Evolutionary conservation across 2,888 invertebrate species (phyloP).

Genomic region (Eurytoma adleriae): DNA sequence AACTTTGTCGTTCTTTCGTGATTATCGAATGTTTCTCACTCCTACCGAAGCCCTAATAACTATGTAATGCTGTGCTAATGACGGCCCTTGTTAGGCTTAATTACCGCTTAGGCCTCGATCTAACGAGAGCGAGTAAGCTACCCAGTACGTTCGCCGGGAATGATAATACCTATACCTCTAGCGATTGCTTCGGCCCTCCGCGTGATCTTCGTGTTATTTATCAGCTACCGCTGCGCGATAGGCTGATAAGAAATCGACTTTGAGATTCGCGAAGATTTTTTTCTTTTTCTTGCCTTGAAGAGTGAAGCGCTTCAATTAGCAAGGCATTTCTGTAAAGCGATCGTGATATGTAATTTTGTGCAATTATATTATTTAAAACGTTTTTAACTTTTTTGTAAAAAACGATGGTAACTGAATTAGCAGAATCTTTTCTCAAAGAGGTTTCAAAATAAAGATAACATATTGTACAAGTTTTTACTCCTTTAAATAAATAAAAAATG

Average conservation of each 20-base stretch:
- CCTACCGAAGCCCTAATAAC: constrained; percentile 63
- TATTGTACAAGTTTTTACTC: too few relatives aligned
- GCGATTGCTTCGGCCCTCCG: neutral
- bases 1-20: constrained; percentile 58
- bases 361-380: too few relatives aligned
- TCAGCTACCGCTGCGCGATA: constrained; percentile 20
- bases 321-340: too few relatives aligned
- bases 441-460: too few relatives aligned
- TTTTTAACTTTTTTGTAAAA: too few relatives aligned
- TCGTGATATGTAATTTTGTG: too few relatives aligned
- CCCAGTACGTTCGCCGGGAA: neutral
- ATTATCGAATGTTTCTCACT: constrained; percentile 60
- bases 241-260: constrained; percentile 35
- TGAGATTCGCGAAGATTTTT: constrained; percentile 3
- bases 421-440: too few relatives aligned
- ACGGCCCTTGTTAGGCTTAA: constrained; percentile 64
- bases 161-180: constrained; percentile 39
- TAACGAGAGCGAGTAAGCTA: constrained; percentile 57
- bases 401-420: too few relatives aligned
- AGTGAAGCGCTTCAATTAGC: neutral
- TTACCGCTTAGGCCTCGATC: constrained; percentile 62
- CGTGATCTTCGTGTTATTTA: constrained; percentile 31
- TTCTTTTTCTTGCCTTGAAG: neutral
- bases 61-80: constrained; percentile 66
- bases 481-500: too few relatives aligned